Base-by-base conservation (phyloP, 2,797 vertebrate genomes). In the Pantherophis alleghaniensis region DNA sequence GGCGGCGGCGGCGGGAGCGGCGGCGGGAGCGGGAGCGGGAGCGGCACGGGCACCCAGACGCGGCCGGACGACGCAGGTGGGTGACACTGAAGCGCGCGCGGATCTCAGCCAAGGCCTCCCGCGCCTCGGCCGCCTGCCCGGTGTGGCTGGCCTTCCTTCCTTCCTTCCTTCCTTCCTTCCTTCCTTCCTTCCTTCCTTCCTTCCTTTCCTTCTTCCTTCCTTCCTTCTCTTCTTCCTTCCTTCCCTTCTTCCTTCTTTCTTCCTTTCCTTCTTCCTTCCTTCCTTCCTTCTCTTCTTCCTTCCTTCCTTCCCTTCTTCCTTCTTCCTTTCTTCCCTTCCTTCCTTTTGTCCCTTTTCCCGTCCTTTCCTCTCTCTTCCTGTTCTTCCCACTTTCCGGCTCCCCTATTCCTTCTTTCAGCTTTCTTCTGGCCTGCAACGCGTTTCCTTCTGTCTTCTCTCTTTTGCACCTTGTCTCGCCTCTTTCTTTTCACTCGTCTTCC, bases 11-110 rank as follows among this genome's bases (percentile, higher is more conserved):
- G 32, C 7, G 92, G 92, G 28, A n/a, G 28, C 16, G 87, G 87
- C 32, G 32, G 59, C 20, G 87, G 88, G 9, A 37, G 18, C 22
- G 87, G 88, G 9, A 37, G 18, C 22, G 91, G 86, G 3, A 87
- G 37, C 3, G 66, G 98, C 97, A 97, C 98, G 95, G 98, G 98
- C 97, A 98, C 98, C 97, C 99, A 99, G 98, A 98, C 98, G 97
- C 98, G 99, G 97, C 98, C 98, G 98, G 99, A 99, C 98, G 98
- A 99, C 95, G 97, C 99, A 99, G 99, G 99, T 99, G 99, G 99
- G 99, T 98, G 66, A 89, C 96, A 94, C 83, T 86, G 95, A 94
- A 93, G 87, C 53, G 24, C 86, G 51, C 91, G 86, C 42, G 18
- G 53, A 22, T 26, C 86, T 32, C 24, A 7, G 32, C 42, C 63